phyloP scores from a whole-genome alignment of 2,888 invertebrate genomes.

The Zonitis immaculata region DNA sequence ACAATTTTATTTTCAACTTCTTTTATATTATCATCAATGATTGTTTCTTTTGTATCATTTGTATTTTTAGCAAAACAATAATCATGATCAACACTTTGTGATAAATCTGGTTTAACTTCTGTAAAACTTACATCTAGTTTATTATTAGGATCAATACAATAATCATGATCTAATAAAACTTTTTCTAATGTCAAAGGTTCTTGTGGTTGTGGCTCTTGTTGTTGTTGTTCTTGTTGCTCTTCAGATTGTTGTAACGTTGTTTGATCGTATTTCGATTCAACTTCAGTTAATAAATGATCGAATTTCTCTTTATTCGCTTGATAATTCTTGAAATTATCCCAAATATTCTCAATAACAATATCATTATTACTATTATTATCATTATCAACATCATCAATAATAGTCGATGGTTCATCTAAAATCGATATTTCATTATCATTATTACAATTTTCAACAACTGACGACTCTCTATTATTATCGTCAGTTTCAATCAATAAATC shows the following conservation, averaged over 20 bases:
- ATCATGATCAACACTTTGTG: constrained; percentile 48
- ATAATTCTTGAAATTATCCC: constrained; percentile 73
- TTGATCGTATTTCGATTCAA: constrained; percentile 7
- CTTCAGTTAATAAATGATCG: constrained; percentile 34
- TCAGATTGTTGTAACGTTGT: neutral
- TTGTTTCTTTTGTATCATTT: constrained; percentile 13
- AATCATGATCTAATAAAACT: constrained; percentile 66
- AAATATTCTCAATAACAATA: constrained; percentile 59
- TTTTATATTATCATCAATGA: neutral
- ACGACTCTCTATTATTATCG: constrained; percentile 2
- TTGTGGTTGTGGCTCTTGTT: constrained; percentile 19
- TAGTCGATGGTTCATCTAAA: neutral
- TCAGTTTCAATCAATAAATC: neutral
- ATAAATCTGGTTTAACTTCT: constrained; percentile 44
- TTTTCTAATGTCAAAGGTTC: constrained; percentile 29
- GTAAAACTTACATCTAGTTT: constrained; percentile 29
- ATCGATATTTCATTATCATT: constrained; percentile 55
- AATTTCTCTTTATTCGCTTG: constrained; percentile 64
- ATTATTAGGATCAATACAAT: constrained; percentile 53
- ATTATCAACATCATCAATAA: neutral
- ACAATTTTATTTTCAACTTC: neutral
- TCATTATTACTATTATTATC: neutral
- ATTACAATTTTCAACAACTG: neutral
- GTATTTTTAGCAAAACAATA: constrained; percentile 39
- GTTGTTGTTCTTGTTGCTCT: constrained; percentile 12